Base-by-base conservation (phyloP, 92 coral and sea anemone species). In the Porites rus region DNA sequence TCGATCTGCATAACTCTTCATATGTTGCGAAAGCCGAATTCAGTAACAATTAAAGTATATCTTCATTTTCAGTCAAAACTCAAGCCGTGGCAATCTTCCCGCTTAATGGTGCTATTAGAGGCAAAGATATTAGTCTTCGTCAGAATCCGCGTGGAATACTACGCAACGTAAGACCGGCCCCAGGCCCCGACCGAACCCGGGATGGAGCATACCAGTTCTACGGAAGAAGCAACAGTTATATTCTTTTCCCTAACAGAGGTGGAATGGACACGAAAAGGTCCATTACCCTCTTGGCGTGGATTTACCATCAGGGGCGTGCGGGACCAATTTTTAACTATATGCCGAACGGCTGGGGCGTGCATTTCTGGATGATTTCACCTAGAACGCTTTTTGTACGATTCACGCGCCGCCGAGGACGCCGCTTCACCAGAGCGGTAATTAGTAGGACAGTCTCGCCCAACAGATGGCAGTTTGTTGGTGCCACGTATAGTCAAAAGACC, bases 201-300 rank as follows among this genome's bases (percentile, higher is more conserved):
- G 90, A 72, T 24, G 93, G 93, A 46, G 71, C 93, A 22, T 90
- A 90, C 88, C 90, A 68, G 74, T 90, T 90, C 76, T 77, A 59
- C 51, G 93, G 93, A 19, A 76, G 86, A 69, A 60, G 82, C 10
- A 66, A 86, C 80, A 90, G 90, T 51, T 90, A 79, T 75, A 76
- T 86, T 25, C 87, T 72, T 46, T 90, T 90, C 71, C 77, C 87
- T 46, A 90, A 90, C 69, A 52, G 80, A 46, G 93, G 90, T 22
- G 81, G 81, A 60, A 76, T 93, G 31, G 96, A 93, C 85, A 83
- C 94, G 16, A 74, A 79, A 24, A 77, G 81, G 19, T 93, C 96
- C 31, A 91, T 93, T 65, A 88, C 96, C 6, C 88, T 93, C 13
- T 77, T 91, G 88, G 96, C 96, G 22, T 93, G 91, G 92, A 85